phyloP scores from a whole-genome alignment of 1,140 invertebrate genomes.

The Metaphire vulgaris region DNA sequence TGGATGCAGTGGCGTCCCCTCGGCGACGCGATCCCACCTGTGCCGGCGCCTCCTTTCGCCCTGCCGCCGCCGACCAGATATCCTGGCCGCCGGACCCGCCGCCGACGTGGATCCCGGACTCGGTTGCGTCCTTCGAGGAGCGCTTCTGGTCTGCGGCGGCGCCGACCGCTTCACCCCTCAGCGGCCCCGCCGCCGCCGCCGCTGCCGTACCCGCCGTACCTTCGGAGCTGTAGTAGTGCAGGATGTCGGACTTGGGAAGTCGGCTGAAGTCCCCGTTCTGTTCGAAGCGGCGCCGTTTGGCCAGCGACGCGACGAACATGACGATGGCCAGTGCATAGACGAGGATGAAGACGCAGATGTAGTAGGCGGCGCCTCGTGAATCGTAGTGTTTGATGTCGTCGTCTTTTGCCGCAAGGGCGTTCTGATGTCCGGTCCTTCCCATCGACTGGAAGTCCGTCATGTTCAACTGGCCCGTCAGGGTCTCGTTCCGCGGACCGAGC shows the following conservation, averaged over 20 bases:
- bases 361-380: constrained; percentile 16
- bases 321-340: constrained; percentile 23
- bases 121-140: neutral
- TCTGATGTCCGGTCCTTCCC: neutral
- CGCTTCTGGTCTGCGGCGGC: neutral
- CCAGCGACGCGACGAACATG: constrained; percentile 12
- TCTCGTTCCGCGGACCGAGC: neutral
- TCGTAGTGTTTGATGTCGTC: neutral
- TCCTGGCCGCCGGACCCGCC: no score
- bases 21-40: no score
- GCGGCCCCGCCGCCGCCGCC: no score
- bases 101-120: no score
- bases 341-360: constrained; percentile 16
- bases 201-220: neutral
- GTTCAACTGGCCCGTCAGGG: neutral
- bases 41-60: neutral
- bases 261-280: neutral
- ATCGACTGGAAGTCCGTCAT: neutral
- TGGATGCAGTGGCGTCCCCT: neutral
- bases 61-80: neutral
- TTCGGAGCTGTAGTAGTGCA: neutral
- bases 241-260: neutral
- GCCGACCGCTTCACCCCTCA: no score
- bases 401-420: neutral
- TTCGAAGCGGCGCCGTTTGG: neutral